phyloP scores from a whole-genome alignment of 2,888 invertebrate species.

The Philaethria dido region DNA sequence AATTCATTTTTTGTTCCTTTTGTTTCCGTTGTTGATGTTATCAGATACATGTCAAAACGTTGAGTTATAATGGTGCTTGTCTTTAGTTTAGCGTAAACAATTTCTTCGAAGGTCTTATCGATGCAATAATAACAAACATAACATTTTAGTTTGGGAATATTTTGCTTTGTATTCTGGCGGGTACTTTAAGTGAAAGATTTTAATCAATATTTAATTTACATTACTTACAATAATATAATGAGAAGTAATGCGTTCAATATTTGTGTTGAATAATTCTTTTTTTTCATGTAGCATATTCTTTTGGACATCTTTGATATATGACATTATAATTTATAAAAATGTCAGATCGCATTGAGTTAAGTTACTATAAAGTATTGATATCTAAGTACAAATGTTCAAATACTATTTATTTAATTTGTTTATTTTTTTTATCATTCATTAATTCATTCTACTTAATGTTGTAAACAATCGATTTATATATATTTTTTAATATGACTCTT shows the following conservation, averaged over 20 bases:
- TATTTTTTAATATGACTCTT: neutral
- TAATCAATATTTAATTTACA: constrained; percentile 9
- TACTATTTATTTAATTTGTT: constrained; percentile 24
- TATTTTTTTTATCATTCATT: neutral
- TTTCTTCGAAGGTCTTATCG: constrained; percentile 51
- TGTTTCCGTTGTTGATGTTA: constrained; percentile 58
- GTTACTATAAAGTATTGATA: constrained; percentile 9
- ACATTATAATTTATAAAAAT: constrained; percentile 12
- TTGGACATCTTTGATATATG: neutral
- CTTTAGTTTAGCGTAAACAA: constrained; percentile 61
- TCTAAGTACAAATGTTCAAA: constrained; percentile 19
- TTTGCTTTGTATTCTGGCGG: neutral
- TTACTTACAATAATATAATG: constrained; percentile 54
- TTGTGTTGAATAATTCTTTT: neutral
- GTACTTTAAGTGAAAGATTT: neutral
- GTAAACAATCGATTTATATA: neutral
- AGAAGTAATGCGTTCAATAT: constrained; percentile 54
- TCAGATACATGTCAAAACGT: constrained; percentile 55
- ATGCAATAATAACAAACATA: constrained; percentile 48
- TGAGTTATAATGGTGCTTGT: constrained; percentile 71
- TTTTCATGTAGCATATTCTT: neutral
- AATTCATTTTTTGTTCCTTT: constrained; percentile 49
- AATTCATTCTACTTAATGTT: neutral
- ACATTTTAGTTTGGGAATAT: neutral
- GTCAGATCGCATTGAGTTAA: constrained; percentile 3